Conservation (phyloP, 2,113 vertebrate species). For the Thermophis baileyi region DNA sequence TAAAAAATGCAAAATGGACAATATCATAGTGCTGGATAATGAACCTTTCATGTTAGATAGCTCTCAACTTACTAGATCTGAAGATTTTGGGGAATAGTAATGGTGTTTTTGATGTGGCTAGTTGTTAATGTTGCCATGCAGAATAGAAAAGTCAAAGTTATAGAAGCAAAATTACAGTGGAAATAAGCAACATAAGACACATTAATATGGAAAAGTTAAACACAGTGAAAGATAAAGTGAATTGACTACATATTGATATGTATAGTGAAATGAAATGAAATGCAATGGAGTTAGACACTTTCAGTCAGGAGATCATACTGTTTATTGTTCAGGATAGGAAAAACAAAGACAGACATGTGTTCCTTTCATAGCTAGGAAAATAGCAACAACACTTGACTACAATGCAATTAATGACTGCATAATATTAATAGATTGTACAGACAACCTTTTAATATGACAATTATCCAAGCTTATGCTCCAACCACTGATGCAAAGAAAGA, state of each 20-base stretch:
- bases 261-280: not conserved
- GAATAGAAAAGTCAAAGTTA: not conserved
- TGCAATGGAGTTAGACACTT: not conserved
- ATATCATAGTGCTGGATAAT: not conserved
- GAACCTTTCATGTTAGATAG: not conserved
- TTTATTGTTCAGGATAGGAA: not conserved
- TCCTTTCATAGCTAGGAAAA: not conserved
- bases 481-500: not conserved
- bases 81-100: not conserved
- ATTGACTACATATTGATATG: not conserved
- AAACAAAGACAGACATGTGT: not conserved
- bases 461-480: not conserved
- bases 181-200: not conserved
- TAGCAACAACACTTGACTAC: not conserved
- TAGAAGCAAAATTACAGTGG: not conserved
- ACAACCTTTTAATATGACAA: not conserved
- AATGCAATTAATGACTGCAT: not conserved
- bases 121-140: not conserved
- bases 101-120: not conserved
- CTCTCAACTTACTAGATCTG: not conserved
- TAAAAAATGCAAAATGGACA: not conserved
- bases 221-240: not conserved
- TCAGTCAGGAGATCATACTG: not conserved
- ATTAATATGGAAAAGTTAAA: not conserved
- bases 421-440: not conserved